phyloP scores from a whole-genome alignment of 2,113 vertebrate species.

The Pampusana beccarii region DNA sequence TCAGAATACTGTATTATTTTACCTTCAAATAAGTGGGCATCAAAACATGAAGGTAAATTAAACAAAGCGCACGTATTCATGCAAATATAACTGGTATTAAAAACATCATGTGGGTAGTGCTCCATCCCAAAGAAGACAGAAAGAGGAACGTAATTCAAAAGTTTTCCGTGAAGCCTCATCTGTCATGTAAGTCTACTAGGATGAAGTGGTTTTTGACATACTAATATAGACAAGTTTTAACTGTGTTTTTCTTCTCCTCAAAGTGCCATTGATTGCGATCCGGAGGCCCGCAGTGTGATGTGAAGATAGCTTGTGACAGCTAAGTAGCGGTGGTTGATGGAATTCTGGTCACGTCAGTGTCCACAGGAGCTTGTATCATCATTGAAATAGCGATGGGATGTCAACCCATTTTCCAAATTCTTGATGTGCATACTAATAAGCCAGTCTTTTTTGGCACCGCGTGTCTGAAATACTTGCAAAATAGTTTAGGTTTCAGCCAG shows the following conservation, averaged over 20 bases:
- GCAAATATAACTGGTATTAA: neutral
- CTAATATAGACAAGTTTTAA: neutral
- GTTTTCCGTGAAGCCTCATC: neutral
- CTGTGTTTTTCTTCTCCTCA: neutral
- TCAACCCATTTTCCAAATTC: neutral
- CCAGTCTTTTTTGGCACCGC: neutral
- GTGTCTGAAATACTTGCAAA: neutral
- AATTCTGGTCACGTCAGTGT: neutral
- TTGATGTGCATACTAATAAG: neutral
- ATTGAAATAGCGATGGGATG: neutral
- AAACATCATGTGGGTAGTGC: fast-evolving
- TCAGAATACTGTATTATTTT: neutral
- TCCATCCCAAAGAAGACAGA: neutral
- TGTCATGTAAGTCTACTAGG: neutral
- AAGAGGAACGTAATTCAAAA: neutral
- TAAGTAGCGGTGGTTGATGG: fast-evolving
- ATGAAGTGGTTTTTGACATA: neutral
- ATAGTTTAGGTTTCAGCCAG: neutral
- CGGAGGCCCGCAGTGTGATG: fast-evolving
- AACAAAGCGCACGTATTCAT: neutral
- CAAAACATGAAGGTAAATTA: neutral
- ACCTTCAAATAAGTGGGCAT: neutral
- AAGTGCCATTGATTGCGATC: neutral
- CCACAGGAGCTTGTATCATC: neutral
- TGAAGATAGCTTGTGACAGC: neutral